Evolutionary conservation across 2,113 vertebrate genomes (phyloP), one percentile per base, ranked within the genome.

Genomic region (Vicugna pacos): DNA sequence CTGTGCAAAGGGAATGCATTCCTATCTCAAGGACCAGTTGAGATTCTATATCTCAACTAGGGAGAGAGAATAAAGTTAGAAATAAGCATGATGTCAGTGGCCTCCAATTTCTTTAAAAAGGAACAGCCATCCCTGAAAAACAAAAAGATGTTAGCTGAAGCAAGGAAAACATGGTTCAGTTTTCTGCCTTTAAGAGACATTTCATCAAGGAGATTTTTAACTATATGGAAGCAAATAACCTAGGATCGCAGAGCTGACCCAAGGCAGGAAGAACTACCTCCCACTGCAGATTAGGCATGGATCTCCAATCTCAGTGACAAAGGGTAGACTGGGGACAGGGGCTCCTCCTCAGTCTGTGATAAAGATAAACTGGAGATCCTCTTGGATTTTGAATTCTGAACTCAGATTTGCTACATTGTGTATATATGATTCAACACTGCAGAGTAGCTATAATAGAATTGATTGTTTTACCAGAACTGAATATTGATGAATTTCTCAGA

Each of bases 401-500:
- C 70, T 92, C 89, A 26, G 15, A 96, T 79, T 91, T 86, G 32
- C 54, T 35, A 32, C 42, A 58, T 3, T 82, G 62, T 65, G 22
- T n/a, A 88, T 35, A 64, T 52, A 35, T 62, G n/a, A 86, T 89
- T 88, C 62, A 76, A 69, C 22, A 42, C 10, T 73, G 42, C 60
- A 75, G 95, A 95, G 64, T 70, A 81, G 11, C 90, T 52, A 22
- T 54, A 69, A 83, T 12, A 80, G 42, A 94, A 87, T 20, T 38
- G n/a, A 83, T 62, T 76, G 32, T 79, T 93, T 93, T 77, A 85
- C 50, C 60, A 87, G 35, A 94, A 95, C 19, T 50, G 50, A 79
- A n/a, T 38, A 95, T 7, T 35, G 82, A 87, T 6, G 3, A 52
- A 82, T 93, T 89, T 83, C 62, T 89, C 50, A 69, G 50, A 42